Evolutionary conservation across 2,888 invertebrate species (phyloP).

Genomic region (Chrysolina oricalcia): DNA sequence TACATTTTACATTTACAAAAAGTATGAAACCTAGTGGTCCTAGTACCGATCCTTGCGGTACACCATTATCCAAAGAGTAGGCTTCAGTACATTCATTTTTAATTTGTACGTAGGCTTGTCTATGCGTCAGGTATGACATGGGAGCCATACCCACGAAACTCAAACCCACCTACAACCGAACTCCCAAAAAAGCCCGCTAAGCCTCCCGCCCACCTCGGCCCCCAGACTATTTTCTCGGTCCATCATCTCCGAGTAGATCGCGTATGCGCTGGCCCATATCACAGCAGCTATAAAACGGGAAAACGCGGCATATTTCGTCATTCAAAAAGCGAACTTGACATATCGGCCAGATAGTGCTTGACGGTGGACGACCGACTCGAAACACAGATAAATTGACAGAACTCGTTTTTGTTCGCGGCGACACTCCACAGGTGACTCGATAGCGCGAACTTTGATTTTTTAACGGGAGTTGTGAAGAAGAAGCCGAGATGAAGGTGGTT

Average conservation of each 20-base stretch:
- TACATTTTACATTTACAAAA: too few species aligned
- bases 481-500: constrained; percentile 45
- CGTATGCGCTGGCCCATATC: constrained; percentile 41
- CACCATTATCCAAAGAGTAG: too few species aligned
- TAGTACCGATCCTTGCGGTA: too few species aligned
- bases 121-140: too few species aligned
- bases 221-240: constrained; percentile 7
- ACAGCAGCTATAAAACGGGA: constrained; percentile 43
- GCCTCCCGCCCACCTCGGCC: background rate
- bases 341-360: constrained; percentile 31
- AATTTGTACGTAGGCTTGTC: too few species aligned
- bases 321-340: constrained; percentile 54
- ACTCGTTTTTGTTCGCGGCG: constrained; percentile 18
- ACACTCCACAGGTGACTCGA: constrained; percentile 23
- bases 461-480: background rate
- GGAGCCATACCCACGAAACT: too few species aligned
- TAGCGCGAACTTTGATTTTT: constrained; percentile 14
- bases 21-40: too few species aligned
- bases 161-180: background rate
- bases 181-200: too few species aligned
- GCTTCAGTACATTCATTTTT: too few species aligned
- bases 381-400: constrained; percentile 2
- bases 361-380: constrained; percentile 18
- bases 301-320: constrained; percentile 48
- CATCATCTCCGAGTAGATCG: background rate